A percentile compares a stretch with the other conserved stretches of the same genome.
phyloP scores from a whole-genome alignment of 2,113 vertebrate species.

The Larimichthys polyactis region DNA sequence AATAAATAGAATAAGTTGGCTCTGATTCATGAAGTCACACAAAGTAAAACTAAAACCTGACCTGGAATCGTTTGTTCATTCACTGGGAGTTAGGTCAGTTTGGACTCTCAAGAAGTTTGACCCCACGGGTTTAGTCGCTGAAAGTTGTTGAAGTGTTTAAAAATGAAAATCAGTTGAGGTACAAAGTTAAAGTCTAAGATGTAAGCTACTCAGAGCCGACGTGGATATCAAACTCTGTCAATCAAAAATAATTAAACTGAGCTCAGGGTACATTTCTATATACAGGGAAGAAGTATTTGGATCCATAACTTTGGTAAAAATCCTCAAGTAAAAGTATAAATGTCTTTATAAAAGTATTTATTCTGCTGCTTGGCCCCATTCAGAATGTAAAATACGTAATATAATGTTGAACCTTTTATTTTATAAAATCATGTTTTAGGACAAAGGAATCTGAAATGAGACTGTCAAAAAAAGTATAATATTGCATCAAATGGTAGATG shows the following conservation, averaged over 20 bases:
- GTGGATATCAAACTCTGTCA: no score
- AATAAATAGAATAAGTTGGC: slow-evolving; percentile 1
- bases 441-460: not conserved
- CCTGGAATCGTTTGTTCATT: not conserved
- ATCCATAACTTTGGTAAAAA: not conserved
- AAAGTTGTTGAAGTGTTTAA: not conserved
- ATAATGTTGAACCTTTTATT: not conserved
- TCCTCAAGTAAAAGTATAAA: not conserved
- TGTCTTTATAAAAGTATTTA: not conserved
- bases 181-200: not conserved
- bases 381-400: not conserved
- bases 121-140: not conserved
- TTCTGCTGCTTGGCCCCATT: not conserved
- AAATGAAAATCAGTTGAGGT: not conserved
- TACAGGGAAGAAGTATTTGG: not conserved
- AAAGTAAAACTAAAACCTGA: slow-evolving; percentile 21
- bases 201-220: not conserved
- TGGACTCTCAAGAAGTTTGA: not conserved
- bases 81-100: not conserved
- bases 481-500: not conserved
- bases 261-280: not conserved
- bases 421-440: not conserved
- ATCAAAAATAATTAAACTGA: not conserved
- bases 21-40: not conserved
- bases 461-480: not conserved